Evolutionary conservation across 37 sponge, comb jelly and placozoan species (phyloP).

Genomic region (Lycopodina hypogea): DNA sequence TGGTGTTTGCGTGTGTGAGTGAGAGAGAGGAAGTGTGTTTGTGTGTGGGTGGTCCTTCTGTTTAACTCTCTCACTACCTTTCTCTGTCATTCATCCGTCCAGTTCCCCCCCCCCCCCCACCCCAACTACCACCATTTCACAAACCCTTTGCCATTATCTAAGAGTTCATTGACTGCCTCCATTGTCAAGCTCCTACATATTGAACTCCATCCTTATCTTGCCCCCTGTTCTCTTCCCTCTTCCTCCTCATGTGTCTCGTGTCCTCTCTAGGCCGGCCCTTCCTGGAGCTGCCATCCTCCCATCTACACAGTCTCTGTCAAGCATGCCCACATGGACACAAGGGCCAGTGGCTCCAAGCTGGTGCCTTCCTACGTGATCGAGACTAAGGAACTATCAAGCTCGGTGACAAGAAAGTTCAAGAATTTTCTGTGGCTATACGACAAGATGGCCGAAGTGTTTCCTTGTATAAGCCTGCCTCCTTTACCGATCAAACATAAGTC

Average conservation of each 20-base stretch:
- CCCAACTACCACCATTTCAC: too few relatives aligned
- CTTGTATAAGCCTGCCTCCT: conserved; percentile 78
- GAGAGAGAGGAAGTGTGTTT: too few relatives aligned
- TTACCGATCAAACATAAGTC: conserved; percentile 74
- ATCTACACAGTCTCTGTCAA: conserved; percentile 32
- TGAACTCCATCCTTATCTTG: neutral
- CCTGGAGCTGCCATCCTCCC: conserved; percentile 42
- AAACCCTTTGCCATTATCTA: too few relatives aligned
- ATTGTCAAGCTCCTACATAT: neutral
- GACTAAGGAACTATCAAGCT: conserved; percentile 47
- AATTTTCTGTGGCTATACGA: conserved; percentile 84
- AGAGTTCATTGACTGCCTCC: too few relatives aligned
- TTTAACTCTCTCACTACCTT: neutral
- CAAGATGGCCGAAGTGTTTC: conserved; percentile 71
- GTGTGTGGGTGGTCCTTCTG: too few relatives aligned
- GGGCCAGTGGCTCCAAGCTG: conserved; percentile 45
- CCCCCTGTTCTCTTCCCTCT: neutral
- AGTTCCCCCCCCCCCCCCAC: neutral
- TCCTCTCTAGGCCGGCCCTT: conserved; percentile 63
- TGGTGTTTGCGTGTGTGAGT: too few relatives aligned
- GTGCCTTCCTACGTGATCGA: conserved; percentile 48
- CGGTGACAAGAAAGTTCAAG: conserved; percentile 71
- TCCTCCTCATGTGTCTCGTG: neutral
- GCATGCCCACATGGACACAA: conserved; percentile 7
- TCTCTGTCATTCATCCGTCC: neutral